Base-by-base conservation (phyloP, 2,113 vertebrate genomes). In the Phylloscopus trochilus region DNA sequence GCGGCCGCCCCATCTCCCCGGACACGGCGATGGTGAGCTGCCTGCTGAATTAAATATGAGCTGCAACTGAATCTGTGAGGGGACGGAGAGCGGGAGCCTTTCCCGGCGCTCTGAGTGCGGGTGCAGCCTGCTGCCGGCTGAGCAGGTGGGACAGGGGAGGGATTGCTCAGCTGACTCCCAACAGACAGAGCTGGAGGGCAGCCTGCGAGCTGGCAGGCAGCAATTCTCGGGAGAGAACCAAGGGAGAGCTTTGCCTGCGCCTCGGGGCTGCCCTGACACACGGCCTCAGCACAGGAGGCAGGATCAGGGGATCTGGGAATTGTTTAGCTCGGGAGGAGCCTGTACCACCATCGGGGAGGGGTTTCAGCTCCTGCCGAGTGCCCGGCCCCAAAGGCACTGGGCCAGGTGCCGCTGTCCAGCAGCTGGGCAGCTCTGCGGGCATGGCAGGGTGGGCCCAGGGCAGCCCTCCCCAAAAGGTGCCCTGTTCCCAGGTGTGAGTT, bases 11-110 rank as follows among this genome's bases (percentile, higher is more conserved):
- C 8, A 77, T 99, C 95, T 97, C 98, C 78, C 82, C 53, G 41
- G 97, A 98, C 67, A 95, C 98, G 85, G 98, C 98, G 0, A 82
- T 15, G 92, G 99, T 99, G 96, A 98, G 98, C 93, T 78, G 91
- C 55, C 94, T 94, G 96, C 80, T 97, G 93, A 97, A 96, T 97
- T 97, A 97, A 90, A 41, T 37, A 96, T 93, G 87, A 95, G 87
- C 83, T 20, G 97, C 94, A 98, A 98, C 10, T 4, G 37, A 70
- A 98, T 75, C 96, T 77, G n/a, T 28, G 64, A 37, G 44, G 88
- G 96, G 94, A 96, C 87, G 56, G 78, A 62, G 46, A n/a, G 3
- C 74, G 31, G 96, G 83, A 96, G 91, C 83, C 72, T 59, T 58
- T 93, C 84, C 95, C 27, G 43, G 63, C 15, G 10, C 41, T 35